Evolutionary conservation across 2,888 invertebrate species (phyloP), one percentile per base, ranked within the genome.

Genomic region (Periphyllus acericola): DNA sequence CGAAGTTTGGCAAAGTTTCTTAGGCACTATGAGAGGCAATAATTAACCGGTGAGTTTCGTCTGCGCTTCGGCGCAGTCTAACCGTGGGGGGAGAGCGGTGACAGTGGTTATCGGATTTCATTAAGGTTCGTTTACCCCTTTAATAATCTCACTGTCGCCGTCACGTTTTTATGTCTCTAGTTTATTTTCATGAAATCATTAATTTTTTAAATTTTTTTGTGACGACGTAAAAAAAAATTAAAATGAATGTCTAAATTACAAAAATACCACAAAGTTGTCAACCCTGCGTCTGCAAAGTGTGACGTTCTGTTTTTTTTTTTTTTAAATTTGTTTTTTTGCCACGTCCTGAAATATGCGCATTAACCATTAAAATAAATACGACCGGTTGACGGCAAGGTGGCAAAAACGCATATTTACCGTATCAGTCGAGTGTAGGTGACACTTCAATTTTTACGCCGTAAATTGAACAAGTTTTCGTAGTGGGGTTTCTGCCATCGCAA

Each of bases 371-470:
- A 80, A 46, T 55, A 55, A 36, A 80, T 29, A 29, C n/a, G 79
- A 60, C 34, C 34, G 32, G 71, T 32, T 1, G 40, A 72, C 66
- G 86, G 34, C 74, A 40, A 4, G 74, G 25, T 29, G 55, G 72
- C 29, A 36, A 55, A 52, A 72, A 55, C 1, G 21, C 36, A 71
- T 71, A 52, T 52, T 55, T 68, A 68, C 78, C 34, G 46, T 85
- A 52, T 52, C 36, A 52, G 21, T 36, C 2, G 79, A 71, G 85
- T 84, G 85, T 32, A 14, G 32, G 60, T 80, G 86, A 87, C 86
- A 80, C 79, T 72, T 87, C 55, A 80, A 80, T 80, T 80, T 87
- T 80, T 80, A 72, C 25, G 11, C 21, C 36, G 34, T 14, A 40
- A 60, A 72, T 72, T 60, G 52, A 60, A 40, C 36, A 21, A 74